These are phyloP conservation scores for Neogobius melanostomus DNA, from an alignment of 2,113 vertebrate species.

Conservation along the genomic window DNA sequence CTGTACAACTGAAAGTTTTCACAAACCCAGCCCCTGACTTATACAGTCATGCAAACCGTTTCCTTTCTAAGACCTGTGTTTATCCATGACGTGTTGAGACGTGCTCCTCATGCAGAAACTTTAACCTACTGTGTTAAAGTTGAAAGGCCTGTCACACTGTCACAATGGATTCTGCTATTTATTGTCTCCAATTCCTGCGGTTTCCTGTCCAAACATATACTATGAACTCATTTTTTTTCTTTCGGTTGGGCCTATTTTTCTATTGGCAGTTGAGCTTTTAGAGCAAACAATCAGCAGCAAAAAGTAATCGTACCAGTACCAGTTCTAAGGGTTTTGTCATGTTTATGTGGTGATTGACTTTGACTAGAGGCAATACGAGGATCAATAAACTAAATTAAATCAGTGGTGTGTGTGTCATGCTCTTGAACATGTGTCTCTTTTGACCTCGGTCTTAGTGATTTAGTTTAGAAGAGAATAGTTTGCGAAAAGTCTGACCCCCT, in stretches of 20 bases:
- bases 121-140: slow-evolving; percentile 9
- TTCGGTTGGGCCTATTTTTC: too few species aligned
- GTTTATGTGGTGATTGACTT: slow-evolving; percentile 44
- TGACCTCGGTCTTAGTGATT: background rate
- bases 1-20: too few species aligned
- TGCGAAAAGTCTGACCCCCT: too few species aligned
- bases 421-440: background rate
- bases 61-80: slow-evolving; percentile 21
- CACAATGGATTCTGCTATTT: slow-evolving; percentile 29
- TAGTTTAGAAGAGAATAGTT: background rate
- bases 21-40: too few species aligned
- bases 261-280: background rate
- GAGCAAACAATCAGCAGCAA: slow-evolving; percentile 21
- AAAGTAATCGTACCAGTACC: slow-evolving; percentile 5
- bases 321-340: slow-evolving; percentile 37
- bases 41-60: slow-evolving; percentile 27
- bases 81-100: slow-evolving; percentile 48
- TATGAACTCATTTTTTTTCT: background rate
- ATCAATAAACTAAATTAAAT: slow-evolving; percentile 11
- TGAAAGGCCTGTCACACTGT: slow-evolving; percentile 10
- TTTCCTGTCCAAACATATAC: slow-evolving; percentile 32
- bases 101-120: slow-evolving; percentile 24
- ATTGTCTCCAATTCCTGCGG: background rate
- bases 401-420: background rate
- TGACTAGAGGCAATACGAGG: slow-evolving; percentile 20